Conservation (phyloP, 2,797 vertebrate genomes). For the Sebastes hopkinsi region DNA sequence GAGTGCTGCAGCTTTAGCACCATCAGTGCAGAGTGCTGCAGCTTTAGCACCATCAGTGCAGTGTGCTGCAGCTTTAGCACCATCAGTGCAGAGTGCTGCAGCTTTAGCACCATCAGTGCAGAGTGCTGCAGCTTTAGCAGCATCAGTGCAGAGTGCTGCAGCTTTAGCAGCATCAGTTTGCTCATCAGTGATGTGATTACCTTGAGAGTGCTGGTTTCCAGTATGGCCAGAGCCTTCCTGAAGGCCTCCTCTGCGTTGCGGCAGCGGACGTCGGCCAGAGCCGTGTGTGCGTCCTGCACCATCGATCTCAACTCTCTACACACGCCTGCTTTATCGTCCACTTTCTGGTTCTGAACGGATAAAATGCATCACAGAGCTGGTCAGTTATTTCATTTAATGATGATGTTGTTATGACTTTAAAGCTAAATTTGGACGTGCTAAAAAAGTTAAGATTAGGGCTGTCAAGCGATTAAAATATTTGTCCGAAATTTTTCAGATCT, state of each 20-base stretch:
- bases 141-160: too few species aligned
- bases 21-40: too few species aligned
- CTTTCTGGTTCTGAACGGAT: background rate
- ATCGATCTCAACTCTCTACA: conserved; percentile 64
- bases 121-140: too few species aligned
- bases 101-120: too few species aligned
- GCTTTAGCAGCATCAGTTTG: too few species aligned
- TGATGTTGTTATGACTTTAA: accelerated
- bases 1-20: too few species aligned
- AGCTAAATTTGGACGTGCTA: background rate
- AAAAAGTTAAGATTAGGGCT: background rate
- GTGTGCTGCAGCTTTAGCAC: too few species aligned
- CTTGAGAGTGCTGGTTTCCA: conserved; percentile 76
- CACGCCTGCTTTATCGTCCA: background rate
- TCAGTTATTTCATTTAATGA: background rate
- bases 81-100: too few species aligned
- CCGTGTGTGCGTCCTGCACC: conserved; percentile 79
- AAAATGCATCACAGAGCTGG: background rate
- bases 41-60: too few species aligned
- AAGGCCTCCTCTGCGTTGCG: conserved; percentile 88
- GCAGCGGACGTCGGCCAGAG: conserved; percentile 83
- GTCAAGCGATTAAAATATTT: too few species aligned
- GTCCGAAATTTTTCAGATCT: too few species aligned
- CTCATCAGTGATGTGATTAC: conserved; percentile 59
- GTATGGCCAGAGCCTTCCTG: conserved; percentile 75